Evolutionary conservation across 2,113 vertebrate genomes (phyloP).

Genomic region (Xenopus tropicalis): DNA sequence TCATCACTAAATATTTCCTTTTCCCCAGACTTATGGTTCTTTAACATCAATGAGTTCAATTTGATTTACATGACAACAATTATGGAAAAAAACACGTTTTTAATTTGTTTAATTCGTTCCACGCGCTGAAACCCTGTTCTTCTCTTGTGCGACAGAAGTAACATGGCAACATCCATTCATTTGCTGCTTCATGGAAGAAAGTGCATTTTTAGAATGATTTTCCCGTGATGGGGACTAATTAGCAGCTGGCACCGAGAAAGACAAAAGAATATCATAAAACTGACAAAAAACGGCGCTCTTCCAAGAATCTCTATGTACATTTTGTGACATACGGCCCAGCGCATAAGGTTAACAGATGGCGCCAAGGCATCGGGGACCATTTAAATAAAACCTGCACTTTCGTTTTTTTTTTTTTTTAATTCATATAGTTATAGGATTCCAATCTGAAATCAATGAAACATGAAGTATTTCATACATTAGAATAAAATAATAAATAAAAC

Average conservation of each 20-base stretch:
- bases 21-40: conserved; percentile 6
- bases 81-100: conserved; percentile 15
- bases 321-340: conserved; percentile 30
- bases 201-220: conserved; percentile 35
- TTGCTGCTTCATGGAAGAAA: conserved; percentile 28
- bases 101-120: conserved; percentile 32
- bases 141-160: conserved; percentile 17
- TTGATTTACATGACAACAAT: conserved; percentile 30
- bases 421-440: too few species aligned
- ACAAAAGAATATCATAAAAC: conserved; percentile 36
- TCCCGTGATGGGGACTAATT: conserved; percentile 40
- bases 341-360: conserved; percentile 43
- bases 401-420: not conserved
- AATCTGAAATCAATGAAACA: too few species aligned
- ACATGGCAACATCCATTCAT: conserved; percentile 32
- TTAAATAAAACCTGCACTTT: conserved; percentile 9
- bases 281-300: conserved; percentile 33
- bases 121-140: not conserved
- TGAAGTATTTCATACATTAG: too few species aligned
- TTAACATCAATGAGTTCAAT: not conserved
- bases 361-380: conserved; percentile 13
- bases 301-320: conserved; percentile 27
- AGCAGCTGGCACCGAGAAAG: conserved; percentile 38
- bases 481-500: too few species aligned
- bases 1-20: too few species aligned